These are phyloP conservation scores for Drosophila mayaguana DNA, from an alignment of 2,888 invertebrate species.

Conservation along the genomic window DNA sequence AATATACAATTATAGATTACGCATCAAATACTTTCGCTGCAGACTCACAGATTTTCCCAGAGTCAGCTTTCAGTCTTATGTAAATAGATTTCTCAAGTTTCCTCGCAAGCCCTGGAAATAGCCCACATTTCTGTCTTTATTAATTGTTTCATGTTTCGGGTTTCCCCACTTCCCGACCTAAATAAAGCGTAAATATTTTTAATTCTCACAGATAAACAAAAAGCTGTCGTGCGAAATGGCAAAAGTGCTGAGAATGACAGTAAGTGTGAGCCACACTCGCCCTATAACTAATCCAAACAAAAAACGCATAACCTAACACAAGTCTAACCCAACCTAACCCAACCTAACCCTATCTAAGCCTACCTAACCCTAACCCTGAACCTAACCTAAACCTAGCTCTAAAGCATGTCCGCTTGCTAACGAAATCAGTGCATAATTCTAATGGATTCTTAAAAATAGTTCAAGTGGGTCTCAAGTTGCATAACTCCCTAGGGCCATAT, in stretches of 20 bases:
- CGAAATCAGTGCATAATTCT: not conserved
- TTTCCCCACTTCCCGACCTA: slow-evolving; percentile 29
- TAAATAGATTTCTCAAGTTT: not conserved
- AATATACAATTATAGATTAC: not conserved
- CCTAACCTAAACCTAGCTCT: not conserved
- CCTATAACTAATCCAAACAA: slow-evolving; percentile 16
- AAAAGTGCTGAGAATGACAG: slow-evolving; percentile 83
- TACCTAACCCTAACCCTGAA: not conserved
- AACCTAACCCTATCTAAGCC: not conserved
- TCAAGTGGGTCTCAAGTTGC: not conserved
- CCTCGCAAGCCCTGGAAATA: not conserved
- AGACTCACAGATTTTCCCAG: not conserved
- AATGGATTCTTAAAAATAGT: not conserved
- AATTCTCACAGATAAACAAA: slow-evolving; percentile 84
- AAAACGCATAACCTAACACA: not conserved
- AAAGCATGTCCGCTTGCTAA: slow-evolving; percentile 9
- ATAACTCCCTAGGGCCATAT: not conserved
- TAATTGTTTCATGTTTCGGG: slow-evolving; percentile 1
- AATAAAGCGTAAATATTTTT: slow-evolving; percentile 74
- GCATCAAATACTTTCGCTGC: not conserved
- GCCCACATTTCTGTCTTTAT: not conserved
- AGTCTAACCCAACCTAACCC: slow-evolving; percentile 3
- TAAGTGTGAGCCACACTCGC: slow-evolving; percentile 71
- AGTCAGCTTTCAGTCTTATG: not conserved
- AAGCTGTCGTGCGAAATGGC: slow-evolving; percentile 83